Base-by-base conservation (phyloP, 1,140 invertebrate species). In the Pseudomyrmex gracilis region DNA sequence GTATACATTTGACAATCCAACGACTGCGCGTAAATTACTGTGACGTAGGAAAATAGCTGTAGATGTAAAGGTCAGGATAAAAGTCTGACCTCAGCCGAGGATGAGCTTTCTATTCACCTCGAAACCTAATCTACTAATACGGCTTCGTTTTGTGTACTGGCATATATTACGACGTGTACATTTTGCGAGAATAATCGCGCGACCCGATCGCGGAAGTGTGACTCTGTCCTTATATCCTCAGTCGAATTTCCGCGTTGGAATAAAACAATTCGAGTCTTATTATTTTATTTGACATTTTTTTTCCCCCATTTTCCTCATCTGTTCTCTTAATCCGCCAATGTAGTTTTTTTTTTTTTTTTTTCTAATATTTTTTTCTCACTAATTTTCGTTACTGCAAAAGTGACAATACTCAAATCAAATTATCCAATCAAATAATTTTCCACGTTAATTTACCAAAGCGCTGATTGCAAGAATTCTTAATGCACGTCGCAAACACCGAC, bases 81-180 rank as follows among this genome's bases (percentile, higher is more conserved):
- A 88, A 64, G 87, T 85, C 67, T 91, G 90, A 91, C 85, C 90
- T 51, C 73, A 73, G 80, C 55, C 15, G 78, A 70, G 74, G 63
- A 82, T 87, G 84, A 87, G 88, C 85, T 85, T 91, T 87, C 88
- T 85, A 87, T 90, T 91, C 84, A 82, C 83, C 86, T 90, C 84
- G 89, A 92, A 92, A 92, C 89, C 89, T 90, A 88, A 90, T 73
- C 85, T 83, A 58, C 43, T 2, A 2, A 82, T 91, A 91, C 45
- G 90, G 90, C 90, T 91, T 91, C 90, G 45, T 60, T 66, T 66
- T 63, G 49, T 13, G 17, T 34, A 34, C 20, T 45, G 55, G 22
- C 64, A 10, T 61, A 17, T 49, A 58, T 49, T 34, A 70, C 49
- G 53, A 22, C 20, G 12, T 20, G 3, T 17, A 24, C 34, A 34